A percentile compares a stretch with the other conserved stretches of the same genome.
phyloP scores from a whole-genome alignment of 2,113 vertebrate species.

The Dasyprocta punctata region DNA sequence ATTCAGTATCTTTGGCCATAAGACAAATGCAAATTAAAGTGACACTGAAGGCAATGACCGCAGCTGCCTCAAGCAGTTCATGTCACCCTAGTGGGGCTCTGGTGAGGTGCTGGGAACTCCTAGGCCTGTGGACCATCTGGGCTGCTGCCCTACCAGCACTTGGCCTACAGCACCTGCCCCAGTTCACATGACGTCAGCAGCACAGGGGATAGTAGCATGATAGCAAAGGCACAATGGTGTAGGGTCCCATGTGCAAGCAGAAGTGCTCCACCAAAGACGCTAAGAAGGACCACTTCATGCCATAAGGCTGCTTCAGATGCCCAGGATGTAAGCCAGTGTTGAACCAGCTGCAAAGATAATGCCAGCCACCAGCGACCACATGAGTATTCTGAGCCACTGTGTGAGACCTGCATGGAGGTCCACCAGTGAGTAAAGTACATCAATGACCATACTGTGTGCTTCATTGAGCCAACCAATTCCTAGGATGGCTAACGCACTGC shows the following conservation, averaged over 20 bases:
- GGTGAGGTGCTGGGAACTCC: conserved; percentile 82
- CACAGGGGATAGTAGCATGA: conserved; percentile 66
- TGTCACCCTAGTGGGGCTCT: conserved; percentile 28
- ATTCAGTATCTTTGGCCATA: too few species aligned
- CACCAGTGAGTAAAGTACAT: conserved; percentile 91
- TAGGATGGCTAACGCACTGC: conserved; percentile 76
- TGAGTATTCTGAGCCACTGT: conserved; percentile 90
- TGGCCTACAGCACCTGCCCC: conserved; percentile 92
- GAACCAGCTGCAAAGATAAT: conserved; percentile 89
- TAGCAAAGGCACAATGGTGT: conserved; percentile 71
- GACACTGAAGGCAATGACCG: neutral
- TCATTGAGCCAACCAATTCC: conserved; percentile 73
- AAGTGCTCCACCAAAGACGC: conserved; percentile 83
- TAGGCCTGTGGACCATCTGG: conserved; percentile 92
- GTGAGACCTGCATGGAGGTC: conserved; percentile 89
- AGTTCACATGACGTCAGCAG: conserved; percentile 77
- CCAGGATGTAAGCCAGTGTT: conserved; percentile 83
- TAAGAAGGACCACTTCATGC: conserved; percentile 86
- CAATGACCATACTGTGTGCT: conserved; percentile 87
- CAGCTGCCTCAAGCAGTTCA: neutral
- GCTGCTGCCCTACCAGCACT: conserved; percentile 93
- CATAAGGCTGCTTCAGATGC: conserved; percentile 49
- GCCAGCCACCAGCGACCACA: conserved; percentile 89
- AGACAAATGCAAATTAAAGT: too few species aligned
- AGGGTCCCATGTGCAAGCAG: conserved; percentile 86